Conservation (phyloP, 2,888 invertebrate genomes). For the Patella pellucida region DNA sequence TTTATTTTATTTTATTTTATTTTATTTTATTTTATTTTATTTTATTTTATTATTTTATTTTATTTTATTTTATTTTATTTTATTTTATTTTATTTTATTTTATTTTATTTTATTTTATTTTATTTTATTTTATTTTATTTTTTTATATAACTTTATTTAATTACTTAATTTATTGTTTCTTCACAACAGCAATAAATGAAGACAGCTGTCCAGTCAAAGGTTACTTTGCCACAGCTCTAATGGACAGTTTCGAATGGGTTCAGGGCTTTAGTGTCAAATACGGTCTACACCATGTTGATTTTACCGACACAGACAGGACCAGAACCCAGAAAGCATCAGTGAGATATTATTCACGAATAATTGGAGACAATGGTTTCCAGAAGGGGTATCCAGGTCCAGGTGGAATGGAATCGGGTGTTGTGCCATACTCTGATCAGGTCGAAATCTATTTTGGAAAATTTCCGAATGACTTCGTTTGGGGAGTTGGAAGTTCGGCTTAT, state of each 20-base stretch:
- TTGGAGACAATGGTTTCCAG: slow-evolving; percentile 44
- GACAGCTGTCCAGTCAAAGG: slow-evolving; percentile 71
- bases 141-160: not conserved
- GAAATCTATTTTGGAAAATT: slow-evolving; percentile 36
- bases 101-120: no score
- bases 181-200: slow-evolving; percentile 32
- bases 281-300: slow-evolving; percentile 82
- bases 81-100: no score
- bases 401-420: slow-evolving; percentile 40
- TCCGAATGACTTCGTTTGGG: slow-evolving; percentile 49
- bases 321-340: slow-evolving; percentile 79
- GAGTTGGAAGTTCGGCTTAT: slow-evolving; percentile 73
- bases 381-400: slow-evolving; percentile 37
- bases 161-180: not conserved
- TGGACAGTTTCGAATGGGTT: slow-evolving; percentile 87
- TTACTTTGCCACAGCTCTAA: slow-evolving; percentile 84
- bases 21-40: not conserved
- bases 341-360: slow-evolving; percentile 48
- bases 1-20: no score
- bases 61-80: no score
- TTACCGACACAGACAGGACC: slow-evolving; percentile 77
- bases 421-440: slow-evolving; percentile 38
- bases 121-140: no score
- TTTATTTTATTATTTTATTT: not conserved
- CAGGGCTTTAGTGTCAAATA: slow-evolving; percentile 80